Conservation (phyloP, 2,113 vertebrate genomes). For the Notechis scutatus region DNA sequence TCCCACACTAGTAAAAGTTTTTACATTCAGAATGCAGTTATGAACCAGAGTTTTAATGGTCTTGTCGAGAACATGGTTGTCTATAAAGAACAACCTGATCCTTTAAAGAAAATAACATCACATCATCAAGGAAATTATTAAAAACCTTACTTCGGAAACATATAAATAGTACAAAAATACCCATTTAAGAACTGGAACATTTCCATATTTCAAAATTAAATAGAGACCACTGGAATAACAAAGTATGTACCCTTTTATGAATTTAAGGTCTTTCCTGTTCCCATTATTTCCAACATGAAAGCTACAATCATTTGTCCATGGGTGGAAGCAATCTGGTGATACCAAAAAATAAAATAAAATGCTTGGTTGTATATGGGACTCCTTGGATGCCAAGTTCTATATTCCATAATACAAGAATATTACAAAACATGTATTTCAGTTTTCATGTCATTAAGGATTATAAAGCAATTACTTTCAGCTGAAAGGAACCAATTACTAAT, state of each 20-base stretch:
- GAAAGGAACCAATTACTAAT: slow-evolving; percentile 63
- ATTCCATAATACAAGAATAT: slow-evolving; percentile 30
- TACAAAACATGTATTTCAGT: slow-evolving; percentile 47
- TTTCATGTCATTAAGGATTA: slow-evolving; percentile 53
- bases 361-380: neutral
- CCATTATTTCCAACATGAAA: neutral
- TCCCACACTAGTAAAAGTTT: slow-evolving; percentile 73
- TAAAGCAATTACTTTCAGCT: slow-evolving; percentile 66
- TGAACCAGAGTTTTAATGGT: slow-evolving; percentile 43
- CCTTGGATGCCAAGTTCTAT: slow-evolving; percentile 28
- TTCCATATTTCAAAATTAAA: slow-evolving; percentile 20
- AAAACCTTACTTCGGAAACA: slow-evolving; percentile 24
- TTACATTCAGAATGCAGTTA: slow-evolving; percentile 29
- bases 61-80: slow-evolving; percentile 46
- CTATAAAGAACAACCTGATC: slow-evolving; percentile 39
- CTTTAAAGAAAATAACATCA: slow-evolving; percentile 48
- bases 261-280: neutral
- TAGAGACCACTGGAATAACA: neutral
- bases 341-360: neutral
- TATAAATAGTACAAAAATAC: slow-evolving; percentile 37
- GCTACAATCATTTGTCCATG: neutral
- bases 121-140: slow-evolving; percentile 42
- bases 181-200: slow-evolving; percentile 35
- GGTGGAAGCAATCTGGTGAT: neutral
- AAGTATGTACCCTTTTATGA: neutral